Conservation (phyloP, 2,888 invertebrate genomes). For the Isotomurus palustris region DNA sequence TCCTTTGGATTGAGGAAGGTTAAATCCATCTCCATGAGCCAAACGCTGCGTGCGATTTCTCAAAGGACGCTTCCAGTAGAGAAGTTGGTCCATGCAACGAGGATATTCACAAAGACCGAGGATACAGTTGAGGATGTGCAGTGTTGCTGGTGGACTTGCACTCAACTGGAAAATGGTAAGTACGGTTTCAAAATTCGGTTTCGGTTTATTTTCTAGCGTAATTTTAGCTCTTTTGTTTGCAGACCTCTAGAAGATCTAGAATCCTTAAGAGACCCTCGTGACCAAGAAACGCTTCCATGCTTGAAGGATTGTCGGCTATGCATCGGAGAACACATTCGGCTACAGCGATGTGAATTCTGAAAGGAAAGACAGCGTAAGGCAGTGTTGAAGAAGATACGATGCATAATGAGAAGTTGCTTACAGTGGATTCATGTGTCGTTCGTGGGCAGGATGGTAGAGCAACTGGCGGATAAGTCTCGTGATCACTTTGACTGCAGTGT, state of each 20-base stretch:
- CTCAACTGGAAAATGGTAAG: slow-evolving; percentile 22
- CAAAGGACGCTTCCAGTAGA: slow-evolving; percentile 33
- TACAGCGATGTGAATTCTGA: slow-evolving; percentile 34
- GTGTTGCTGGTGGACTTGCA: slow-evolving; percentile 25
- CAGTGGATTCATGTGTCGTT: slow-evolving; percentile 38
- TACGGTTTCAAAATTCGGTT: background rate
- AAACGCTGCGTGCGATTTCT: slow-evolving; percentile 11
- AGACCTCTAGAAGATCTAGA: slow-evolving; percentile 41
- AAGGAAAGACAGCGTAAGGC: background rate
- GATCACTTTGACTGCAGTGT: slow-evolving; percentile 35
- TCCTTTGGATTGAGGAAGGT: slow-evolving; percentile 2
- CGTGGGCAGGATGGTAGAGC: slow-evolving; percentile 24
- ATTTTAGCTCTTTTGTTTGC: slow-evolving; percentile 27
- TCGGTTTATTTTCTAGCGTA: slow-evolving; percentile 5
- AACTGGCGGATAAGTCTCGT: slow-evolving; percentile 30
- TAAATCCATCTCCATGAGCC: slow-evolving; percentile 19
- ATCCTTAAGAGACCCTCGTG: slow-evolving; percentile 39
- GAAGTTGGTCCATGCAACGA: slow-evolving; percentile 38
- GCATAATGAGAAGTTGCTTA: slow-evolving; percentile 16
- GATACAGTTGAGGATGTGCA: slow-evolving; percentile 33
- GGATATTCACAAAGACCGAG: slow-evolving; percentile 40
- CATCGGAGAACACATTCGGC: slow-evolving; percentile 36
- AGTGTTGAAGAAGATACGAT: background rate
- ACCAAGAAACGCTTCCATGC: slow-evolving; percentile 34
- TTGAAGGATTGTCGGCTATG: slow-evolving; percentile 29